Base-by-base conservation (phyloP, 2,113 vertebrate genomes). In the Thalassarche chlororhynchos region DNA sequence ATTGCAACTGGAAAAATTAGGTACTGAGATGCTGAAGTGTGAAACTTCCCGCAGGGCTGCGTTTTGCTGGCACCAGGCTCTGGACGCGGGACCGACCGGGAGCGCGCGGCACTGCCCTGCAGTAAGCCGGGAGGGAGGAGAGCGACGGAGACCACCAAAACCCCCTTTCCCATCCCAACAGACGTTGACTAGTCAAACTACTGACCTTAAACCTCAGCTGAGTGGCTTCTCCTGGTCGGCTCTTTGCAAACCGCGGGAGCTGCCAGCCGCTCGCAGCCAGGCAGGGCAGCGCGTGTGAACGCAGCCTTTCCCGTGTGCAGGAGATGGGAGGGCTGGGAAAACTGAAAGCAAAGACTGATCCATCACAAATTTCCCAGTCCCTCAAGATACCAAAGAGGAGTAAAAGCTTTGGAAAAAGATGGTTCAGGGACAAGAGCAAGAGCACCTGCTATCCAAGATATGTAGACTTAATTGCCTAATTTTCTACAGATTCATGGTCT, bases 101-200 rank as follows among this genome's bases (percentile, higher is more conserved):
- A 51, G 52, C 1, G 0, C 4, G 2, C 1, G 15, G 24, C 36
- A 4, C 44, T 23, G 58, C 8, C 29, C 38, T 23, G 40, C 17
- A 6, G 12, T 1, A 7, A 75, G 29, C 3, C 2, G 2, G 60
- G 29, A 69, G 5, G 18, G 17, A 70, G 25, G 21, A 17, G 44
- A 29, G 58, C 0, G 15, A 58, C 17, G 58, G 38, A 11, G 24
- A 29, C 13, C n/a, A 18, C 55, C 55, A 36, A 42, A 44, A 10
- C 2, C 9, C 29, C 28, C 12, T 9, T 51, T 36, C 49, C 13
- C 49, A 17, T 2, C 54, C 69, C 44, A 6, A 3, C 21, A 24
- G 69, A 16, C 2, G 0, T 2, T 17, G 23, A 0, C n/a, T 6
- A 3, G 5, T 4, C 40, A 26, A 40, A 24, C 4, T 32, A 6